phyloP scores from a whole-genome alignment of 2,113 vertebrate genomes.

The Psittacara wagleri region DNA sequence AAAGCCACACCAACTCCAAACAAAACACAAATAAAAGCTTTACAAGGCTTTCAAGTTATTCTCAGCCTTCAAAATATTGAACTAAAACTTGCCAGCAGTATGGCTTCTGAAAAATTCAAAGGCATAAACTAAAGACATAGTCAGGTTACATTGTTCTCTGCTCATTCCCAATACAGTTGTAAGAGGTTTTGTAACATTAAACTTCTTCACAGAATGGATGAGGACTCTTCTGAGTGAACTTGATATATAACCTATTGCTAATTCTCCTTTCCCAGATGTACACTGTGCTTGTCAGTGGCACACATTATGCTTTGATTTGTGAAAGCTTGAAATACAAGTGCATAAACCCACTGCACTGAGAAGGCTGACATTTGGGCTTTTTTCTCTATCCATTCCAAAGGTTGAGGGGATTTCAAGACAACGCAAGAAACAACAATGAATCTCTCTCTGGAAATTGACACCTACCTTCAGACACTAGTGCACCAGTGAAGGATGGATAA shows the following conservation, averaged over 20 bases:
- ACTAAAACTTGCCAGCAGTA: background rate
- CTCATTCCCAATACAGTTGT: background rate
- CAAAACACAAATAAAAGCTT: rapidly evolving
- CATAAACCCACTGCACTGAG: background rate
- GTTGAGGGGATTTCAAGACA: background rate
- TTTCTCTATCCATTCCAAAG: background rate
- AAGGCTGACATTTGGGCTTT: background rate
- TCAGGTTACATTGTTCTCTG: background rate
- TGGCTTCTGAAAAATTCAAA: background rate
- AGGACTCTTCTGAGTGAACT: background rate
- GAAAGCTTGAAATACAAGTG: background rate
- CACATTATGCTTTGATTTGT: background rate
- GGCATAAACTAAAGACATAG: background rate
- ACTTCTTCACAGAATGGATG: background rate
- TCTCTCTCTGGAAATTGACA: background rate
- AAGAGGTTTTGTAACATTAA: background rate
- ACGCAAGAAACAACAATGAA: background rate
- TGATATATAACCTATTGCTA: background rate
- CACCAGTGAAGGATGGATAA: background rate
- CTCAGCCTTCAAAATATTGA: background rate
- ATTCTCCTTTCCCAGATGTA: background rate
- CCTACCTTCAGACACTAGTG: background rate
- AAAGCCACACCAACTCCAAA: background rate
- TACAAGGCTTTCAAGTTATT: background rate
- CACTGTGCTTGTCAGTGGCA: background rate